Evolutionary conservation across 2,113 vertebrate genomes (phyloP).

Genomic region (Crotalus helleri): DNA sequence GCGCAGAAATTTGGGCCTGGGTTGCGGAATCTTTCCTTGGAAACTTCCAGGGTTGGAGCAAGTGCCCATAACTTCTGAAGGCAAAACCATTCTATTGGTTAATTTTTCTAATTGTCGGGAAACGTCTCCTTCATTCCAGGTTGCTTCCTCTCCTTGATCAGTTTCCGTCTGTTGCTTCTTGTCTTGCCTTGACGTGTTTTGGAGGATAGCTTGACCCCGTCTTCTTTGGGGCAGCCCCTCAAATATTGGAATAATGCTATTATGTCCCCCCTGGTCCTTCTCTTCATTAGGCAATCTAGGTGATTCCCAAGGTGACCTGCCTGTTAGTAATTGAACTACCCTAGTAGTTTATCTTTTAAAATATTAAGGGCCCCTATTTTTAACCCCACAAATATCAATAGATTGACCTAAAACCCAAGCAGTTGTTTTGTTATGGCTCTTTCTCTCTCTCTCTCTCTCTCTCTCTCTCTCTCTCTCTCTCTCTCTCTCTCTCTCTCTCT

Average conservation of each 20-base stretch:
- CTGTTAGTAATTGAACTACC: not conserved
- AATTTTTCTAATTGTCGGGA: not conserved
- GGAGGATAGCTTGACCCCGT: not conserved
- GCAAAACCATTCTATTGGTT: not conserved
- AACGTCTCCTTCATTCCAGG: not conserved
- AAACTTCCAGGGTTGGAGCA: not conserved
- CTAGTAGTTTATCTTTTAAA: not conserved
- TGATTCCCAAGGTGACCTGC: not conserved
- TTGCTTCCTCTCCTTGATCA: not conserved
- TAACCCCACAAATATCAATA: not conserved
- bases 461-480: not conserved
- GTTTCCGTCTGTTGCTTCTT: not conserved
- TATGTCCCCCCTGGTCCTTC: not conserved
- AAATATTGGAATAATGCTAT: not conserved
- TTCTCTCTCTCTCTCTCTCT: not conserved
- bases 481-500: not conserved
- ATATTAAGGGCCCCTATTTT: not conserved
- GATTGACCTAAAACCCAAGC: not conserved
- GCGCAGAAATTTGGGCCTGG: no score
- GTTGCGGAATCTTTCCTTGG: not conserved
- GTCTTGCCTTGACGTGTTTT: not conserved
- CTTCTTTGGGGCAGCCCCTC: not conserved
- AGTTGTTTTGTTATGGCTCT: not conserved
- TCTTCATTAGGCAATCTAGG: not conserved
- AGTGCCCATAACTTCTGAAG: not conserved